These are phyloP conservation scores for Blomia tropicalis DNA, from an alignment of 2,888 invertebrate genomes.

Conservation along the genomic window DNA sequence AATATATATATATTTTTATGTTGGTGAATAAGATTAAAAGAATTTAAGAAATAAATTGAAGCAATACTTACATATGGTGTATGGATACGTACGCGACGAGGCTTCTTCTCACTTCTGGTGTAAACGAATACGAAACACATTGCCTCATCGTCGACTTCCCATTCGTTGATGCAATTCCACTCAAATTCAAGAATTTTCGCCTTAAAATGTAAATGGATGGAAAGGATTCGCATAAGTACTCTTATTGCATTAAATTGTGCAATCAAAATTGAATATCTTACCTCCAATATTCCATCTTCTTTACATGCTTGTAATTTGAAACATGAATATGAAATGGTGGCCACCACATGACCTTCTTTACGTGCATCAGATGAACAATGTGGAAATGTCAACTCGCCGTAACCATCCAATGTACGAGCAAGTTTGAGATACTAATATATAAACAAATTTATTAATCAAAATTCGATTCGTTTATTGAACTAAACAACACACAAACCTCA, in stretches of 20 bases:
- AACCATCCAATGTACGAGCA: slow-evolving; percentile 72
- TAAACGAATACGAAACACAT: slow-evolving; percentile 80
- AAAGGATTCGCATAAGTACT: neutral
- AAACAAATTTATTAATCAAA: neutral
- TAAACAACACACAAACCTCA: slow-evolving; percentile 42
- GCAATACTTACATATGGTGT: slow-evolving; percentile 62
- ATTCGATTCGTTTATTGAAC: too few relatives aligned
- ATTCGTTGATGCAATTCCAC: slow-evolving; percentile 66
- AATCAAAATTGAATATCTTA: slow-evolving; percentile 32
- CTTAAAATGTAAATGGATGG: neutral
- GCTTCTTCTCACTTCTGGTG: slow-evolving; percentile 57
- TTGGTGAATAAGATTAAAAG: neutral
- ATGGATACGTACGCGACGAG: slow-evolving; percentile 67
- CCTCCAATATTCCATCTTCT: slow-evolving; percentile 59
- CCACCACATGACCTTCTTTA: slow-evolving; percentile 68
- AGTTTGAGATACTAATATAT: slow-evolving; percentile 52
- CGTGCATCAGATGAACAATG: slow-evolving; percentile 79
- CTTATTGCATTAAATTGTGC: too few relatives aligned
- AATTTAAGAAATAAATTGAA: neutral
- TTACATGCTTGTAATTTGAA: slow-evolving; percentile 67
- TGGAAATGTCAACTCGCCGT: slow-evolving; percentile 84
- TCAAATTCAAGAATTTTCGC: slow-evolving; percentile 47
- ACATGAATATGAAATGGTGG: slow-evolving; percentile 48
- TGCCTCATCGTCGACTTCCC: slow-evolving; percentile 79
- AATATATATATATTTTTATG: slow-evolving; percentile 33